Evolutionary conservation across 2,113 vertebrate species (phyloP), one percentile per base, ranked within the genome.

Genomic region (Labeo catla): DNA sequence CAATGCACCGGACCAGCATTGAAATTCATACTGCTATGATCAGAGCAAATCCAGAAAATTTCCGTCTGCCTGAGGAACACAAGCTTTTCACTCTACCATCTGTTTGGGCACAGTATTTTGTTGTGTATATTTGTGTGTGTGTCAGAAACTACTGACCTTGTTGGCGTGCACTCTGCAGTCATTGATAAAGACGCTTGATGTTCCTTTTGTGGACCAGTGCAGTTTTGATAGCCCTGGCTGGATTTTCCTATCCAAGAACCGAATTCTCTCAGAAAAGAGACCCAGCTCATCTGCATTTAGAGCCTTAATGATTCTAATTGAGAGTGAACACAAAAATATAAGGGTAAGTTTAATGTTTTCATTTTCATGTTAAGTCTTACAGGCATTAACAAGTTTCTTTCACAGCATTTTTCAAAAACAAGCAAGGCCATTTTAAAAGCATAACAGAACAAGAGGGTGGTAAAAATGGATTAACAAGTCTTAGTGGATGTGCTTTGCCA

Each of bases 141-240:
- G 11, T 57, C 2, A 34, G 6, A 77, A 28, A 81, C 52, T 21
- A 0, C 54, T 89, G 88, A 98, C 97, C 97, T 97, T 97, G 92
- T 94, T 94, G 57, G 96, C 90, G 1, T 96, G 94, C 16, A 93
- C 83, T 8, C 96, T 93, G 89, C 96, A 96, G 52, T 97, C 96
- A 0, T 84, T 92, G 89, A 96, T 95, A 89, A 97, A 97, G 87
- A 90, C 84, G 13, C 70, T 90, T 1, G 94, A 93, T 4, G 94
- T 91, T 57, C 92, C 95, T 86, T 95, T 96, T 36, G 95, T 93
- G 8, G 93, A 90, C 97, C 96, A 98, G 16, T 91, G 86, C 36
- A 97, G 89, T 85, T 95, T 97, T 87, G 95, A 95, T 74, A 97
- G 91, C 13, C 97, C 96, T 0, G 95, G 96, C 68, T 96, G 92